Evolutionary conservation across 2,797 vertebrate genomes (phyloP).

Genomic region (Dendrocincla fuliginosa): DNA sequence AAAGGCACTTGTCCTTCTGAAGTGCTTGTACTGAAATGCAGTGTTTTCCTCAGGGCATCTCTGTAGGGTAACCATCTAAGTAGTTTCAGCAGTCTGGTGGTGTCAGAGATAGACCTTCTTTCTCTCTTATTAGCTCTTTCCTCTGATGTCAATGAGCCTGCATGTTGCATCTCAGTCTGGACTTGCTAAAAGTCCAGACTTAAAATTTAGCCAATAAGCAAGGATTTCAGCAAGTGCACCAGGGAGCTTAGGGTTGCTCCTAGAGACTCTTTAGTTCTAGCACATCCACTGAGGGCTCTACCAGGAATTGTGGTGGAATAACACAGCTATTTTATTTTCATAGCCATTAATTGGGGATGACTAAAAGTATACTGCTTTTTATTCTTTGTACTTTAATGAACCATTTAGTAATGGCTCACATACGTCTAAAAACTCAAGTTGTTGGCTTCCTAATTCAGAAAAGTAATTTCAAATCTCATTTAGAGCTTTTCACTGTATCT

Average conservation of each 20-base stretch:
- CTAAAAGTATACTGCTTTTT: neutral
- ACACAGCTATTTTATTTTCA: neutral
- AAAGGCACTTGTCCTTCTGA: neutral
- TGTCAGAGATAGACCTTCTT: neutral
- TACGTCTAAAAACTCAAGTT: neutral
- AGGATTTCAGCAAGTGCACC: neutral
- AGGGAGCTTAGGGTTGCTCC: neutral
- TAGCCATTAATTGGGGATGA: neutral
- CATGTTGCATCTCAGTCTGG: neutral
- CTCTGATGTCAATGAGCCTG: neutral
- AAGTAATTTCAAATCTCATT: neutral
- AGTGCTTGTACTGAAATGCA: neutral
- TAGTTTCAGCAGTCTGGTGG: neutral
- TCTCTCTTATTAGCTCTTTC: neutral
- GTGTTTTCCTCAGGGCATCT: neutral
- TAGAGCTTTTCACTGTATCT: neutral
- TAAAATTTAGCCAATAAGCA: neutral
- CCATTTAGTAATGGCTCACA: neutral
- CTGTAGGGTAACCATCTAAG: neutral
- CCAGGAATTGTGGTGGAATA: neutral
- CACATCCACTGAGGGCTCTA: neutral
- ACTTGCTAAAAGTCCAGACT: neutral
- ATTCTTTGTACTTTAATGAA: neutral
- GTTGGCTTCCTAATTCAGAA: neutral
- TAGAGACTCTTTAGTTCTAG: neutral